Evolutionary conservation across 2,113 vertebrate species (phyloP).

Genomic region (Cinclus mexicanus): DNA sequence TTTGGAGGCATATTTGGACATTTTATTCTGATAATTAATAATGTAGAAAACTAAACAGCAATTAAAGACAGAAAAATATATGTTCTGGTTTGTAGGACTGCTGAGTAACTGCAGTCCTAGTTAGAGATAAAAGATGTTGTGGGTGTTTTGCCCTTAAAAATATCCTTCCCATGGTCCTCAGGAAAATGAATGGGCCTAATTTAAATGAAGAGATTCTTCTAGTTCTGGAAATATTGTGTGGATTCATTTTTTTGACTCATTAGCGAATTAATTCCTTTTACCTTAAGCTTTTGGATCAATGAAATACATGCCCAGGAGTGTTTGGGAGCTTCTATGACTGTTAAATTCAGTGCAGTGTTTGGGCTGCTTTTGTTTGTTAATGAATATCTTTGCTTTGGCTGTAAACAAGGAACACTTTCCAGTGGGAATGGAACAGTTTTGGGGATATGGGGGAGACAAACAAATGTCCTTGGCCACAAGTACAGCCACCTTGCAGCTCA

Average conservation of each 20-base stretch:
- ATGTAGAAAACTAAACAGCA: neutral
- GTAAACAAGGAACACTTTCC: neutral
- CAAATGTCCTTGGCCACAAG: neutral
- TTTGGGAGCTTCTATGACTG: neutral
- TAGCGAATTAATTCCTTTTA: neutral
- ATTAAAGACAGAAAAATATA: conserved; percentile 9
- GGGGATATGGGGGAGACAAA: neutral
- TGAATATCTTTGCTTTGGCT: neutral
- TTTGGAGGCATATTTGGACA: neutral
- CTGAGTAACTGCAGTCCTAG: neutral
- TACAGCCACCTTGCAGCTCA: neutral
- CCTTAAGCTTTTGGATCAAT: neutral
- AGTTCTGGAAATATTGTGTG: neutral
- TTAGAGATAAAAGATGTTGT: conserved; percentile 37
- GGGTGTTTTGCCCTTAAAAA: neutral
- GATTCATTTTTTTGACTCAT: neutral
- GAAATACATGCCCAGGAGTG: neutral
- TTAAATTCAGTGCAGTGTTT: neutral
- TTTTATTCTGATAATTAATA: conserved; percentile 9
- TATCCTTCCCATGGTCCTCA: neutral
- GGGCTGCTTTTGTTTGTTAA: neutral
- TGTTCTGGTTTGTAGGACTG: neutral
- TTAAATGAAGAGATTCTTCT: neutral
- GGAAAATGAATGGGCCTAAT: conserved; percentile 5
- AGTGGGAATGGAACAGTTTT: too few species aligned